Conservation (phyloP, 2,888 invertebrate genomes). For the Proisotoma minuta region DNA sequence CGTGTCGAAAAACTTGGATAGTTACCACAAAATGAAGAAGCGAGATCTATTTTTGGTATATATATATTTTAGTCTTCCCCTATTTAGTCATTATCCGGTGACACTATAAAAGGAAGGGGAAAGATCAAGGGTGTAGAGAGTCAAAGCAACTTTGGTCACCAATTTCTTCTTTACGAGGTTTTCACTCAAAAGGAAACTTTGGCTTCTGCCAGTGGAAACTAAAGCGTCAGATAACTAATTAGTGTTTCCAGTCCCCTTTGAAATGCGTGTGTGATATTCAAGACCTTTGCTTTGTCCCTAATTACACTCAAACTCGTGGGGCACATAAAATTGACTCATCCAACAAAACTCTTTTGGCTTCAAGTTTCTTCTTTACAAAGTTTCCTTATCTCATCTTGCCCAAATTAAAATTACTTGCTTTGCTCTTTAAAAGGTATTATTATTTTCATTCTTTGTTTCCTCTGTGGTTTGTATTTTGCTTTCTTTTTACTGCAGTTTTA, state of each 20-base stretch:
- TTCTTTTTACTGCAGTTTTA: no score
- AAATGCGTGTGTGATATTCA: conserved; percentile 23
- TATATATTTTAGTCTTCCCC: no score
- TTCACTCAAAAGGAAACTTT: conserved; percentile 1
- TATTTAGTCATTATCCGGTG: no score
- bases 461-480: background rate
- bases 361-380: background rate
- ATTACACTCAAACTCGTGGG: conserved; percentile 24
- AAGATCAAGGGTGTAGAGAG: conserved; percentile 15
- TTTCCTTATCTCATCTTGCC: no score
- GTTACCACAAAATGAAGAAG: no score
- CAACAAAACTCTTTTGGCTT: conserved; percentile 3
- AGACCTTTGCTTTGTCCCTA: conserved; percentile 27
- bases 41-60: no score
- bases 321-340: conserved; percentile 25
- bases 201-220: conserved; percentile 6
- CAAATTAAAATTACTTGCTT: no score
- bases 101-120: no score
- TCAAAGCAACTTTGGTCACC: conserved; percentile 12
- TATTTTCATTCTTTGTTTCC: conserved; percentile 3
- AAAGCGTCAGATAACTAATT: conserved; percentile 25
- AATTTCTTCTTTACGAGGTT: conserved; percentile 1
- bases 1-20: no score
- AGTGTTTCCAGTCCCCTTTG: conserved; percentile 15
- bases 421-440: background rate